A percentile compares a stretch with the other conserved stretches of the same genome.
Evolutionary conservation across 2,888 invertebrate genomes (phyloP).

Genomic region (Phengaris alcon): DNA sequence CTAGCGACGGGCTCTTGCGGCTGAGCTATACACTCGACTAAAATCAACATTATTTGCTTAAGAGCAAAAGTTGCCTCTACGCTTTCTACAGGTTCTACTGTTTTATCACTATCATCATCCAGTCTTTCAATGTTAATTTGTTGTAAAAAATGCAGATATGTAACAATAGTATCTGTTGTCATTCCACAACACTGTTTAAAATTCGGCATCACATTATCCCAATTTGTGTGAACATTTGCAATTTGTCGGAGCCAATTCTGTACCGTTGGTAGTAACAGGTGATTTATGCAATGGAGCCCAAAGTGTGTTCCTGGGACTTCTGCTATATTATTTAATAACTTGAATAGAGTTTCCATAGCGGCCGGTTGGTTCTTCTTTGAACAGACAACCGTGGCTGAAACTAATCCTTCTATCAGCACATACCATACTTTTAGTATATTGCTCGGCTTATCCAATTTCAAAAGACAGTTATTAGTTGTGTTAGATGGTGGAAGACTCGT

Average conservation of each 20-base stretch:
- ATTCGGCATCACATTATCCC: slow-evolving; percentile 90
- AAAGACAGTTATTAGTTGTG: slow-evolving; percentile 77
- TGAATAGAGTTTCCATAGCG: slow-evolving; percentile 92
- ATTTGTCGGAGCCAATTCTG: slow-evolving; percentile 94
- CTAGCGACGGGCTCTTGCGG: slow-evolving; percentile 94
- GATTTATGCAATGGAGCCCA: slow-evolving; percentile 94
- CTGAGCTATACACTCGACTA: slow-evolving; percentile 94
- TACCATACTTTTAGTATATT: slow-evolving; percentile 95
- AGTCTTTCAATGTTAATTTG: slow-evolving; percentile 75
- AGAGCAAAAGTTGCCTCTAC: slow-evolving; percentile 85
- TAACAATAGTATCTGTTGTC: slow-evolving; percentile 93
- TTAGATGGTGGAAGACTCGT: slow-evolving; percentile 72
- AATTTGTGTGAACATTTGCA: slow-evolving; percentile 83
- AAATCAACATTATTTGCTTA: slow-evolving; percentile 89
- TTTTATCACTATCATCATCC: slow-evolving; percentile 62
- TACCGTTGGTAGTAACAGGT: slow-evolving; percentile 92
- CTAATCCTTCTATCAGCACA: slow-evolving; percentile 90
- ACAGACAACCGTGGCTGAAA: slow-evolving; percentile 89
- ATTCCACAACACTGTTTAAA: slow-evolving; percentile 97
- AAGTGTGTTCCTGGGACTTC: slow-evolving; percentile 92
- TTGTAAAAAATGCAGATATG: slow-evolving; percentile 88
- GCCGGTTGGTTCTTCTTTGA: slow-evolving; percentile 93
- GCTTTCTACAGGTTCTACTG: slow-evolving; percentile 78
- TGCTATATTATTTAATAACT: slow-evolving; percentile 87
- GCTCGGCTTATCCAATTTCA: slow-evolving; percentile 87